phyloP scores from a whole-genome alignment of 2,888 invertebrate genomes.

The Cetonia aurata region DNA sequence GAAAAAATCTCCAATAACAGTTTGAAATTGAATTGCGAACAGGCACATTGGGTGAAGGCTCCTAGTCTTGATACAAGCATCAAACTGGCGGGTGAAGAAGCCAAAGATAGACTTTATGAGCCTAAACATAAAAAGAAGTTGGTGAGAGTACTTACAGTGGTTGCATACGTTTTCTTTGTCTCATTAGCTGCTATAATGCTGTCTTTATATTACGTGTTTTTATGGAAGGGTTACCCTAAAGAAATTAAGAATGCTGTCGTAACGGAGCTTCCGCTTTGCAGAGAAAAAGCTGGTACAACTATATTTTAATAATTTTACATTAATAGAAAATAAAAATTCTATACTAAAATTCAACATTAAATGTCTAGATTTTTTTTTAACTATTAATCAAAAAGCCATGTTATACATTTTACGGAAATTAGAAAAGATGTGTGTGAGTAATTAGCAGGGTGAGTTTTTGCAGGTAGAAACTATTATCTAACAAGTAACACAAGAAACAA shows the following conservation, averaged over 20 bases:
- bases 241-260: constrained; percentile 53
- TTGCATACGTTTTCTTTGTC: constrained; percentile 94
- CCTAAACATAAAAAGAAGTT: constrained; percentile 89
- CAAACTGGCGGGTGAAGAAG: constrained; percentile 75
- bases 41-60: constrained; percentile 55
- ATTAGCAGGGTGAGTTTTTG: no score
- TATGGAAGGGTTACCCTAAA: constrained; percentile 85
- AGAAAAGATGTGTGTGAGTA: no score
- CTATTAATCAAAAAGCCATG: no score
- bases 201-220: constrained; percentile 93
- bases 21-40: constrained; percentile 63
- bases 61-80: constrained; percentile 71
- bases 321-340: no score
- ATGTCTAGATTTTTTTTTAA: no score
- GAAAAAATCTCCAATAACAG: constrained; percentile 72
- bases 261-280: constrained; percentile 23
- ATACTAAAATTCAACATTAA: no score
- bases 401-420: no score
- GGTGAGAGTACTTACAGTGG: constrained; percentile 91
- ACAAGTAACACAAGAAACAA: no score
- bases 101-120: constrained; percentile 81
- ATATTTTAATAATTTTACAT: no score
- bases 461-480: no score
- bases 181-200: constrained; percentile 94
- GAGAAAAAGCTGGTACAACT: constrained; percentile 20